Base-by-base conservation (phyloP, 64 coral and sea anemone species). In the Trachythela sp. region DNA sequence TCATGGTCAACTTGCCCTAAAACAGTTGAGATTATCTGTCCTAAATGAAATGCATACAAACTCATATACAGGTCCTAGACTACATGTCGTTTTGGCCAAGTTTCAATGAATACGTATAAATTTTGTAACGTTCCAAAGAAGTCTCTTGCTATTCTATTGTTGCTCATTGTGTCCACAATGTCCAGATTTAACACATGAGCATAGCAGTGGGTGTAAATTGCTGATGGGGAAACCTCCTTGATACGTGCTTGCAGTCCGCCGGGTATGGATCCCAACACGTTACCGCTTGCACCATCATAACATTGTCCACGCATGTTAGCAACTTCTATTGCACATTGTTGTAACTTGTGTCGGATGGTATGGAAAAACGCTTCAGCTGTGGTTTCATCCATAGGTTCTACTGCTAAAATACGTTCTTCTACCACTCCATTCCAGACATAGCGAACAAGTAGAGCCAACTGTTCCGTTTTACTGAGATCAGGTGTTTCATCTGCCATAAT, bases 61-160 rank as follows among this genome's bases (percentile, higher is more conserved):
- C n/a, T n/a, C n/a, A n/a, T n/a, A n/a, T n/a, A n/a, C n/a, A n/a
- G n/a, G n/a, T n/a, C n/a, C n/a, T n/a, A n/a, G n/a, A n/a, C n/a
- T n/a, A n/a, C n/a, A n/a, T 72, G 68, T 72, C 68, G 68, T 35
- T 72, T 72, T 2, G 68, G 26, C 17, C 68, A 72, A 29, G 68
- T 72, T 72, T 72, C 68, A 35, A 72, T 72, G 33, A 72, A 72
- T 72, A 72, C 68, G 29, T 72, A 72, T 26, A 72, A 35, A 72
- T 72, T 72, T 72, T 72, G 68, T 35, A 72, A 72, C 26, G 68
- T 72, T 72, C 68, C 68, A 72, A 72, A 72, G 26, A 72, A 72
- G 26, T 72, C 68, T 35, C 68, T 72, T 22, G 68, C 68, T 11
- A 72, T 72, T 31, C 68, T 14, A 26, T 72, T 72, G 68, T 72